phyloP scores from a whole-genome alignment of 2,888 invertebrate genomes.

The Heterodera filipjevi region DNA sequence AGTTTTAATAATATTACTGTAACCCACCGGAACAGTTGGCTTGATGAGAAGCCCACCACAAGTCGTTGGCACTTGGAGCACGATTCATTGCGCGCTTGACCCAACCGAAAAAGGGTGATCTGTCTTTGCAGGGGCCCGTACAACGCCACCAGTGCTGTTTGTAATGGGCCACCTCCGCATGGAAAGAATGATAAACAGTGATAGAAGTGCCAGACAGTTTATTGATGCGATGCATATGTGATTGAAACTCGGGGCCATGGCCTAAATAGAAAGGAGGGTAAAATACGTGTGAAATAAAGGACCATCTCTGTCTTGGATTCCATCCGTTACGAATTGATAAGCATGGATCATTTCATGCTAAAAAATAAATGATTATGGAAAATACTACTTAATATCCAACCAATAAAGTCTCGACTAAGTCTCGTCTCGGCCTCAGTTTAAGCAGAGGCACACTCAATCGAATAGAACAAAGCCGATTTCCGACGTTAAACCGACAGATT shows the following conservation, averaged over 20 bases:
- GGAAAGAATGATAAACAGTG: slow-evolving; percentile 87
- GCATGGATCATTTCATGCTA: slow-evolving; percentile 99
- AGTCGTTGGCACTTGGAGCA: slow-evolving; percentile 79
- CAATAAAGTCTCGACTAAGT: slow-evolving; percentile 92
- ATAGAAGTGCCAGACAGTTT: slow-evolving; percentile 82
- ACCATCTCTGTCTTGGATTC: slow-evolving; percentile 82
- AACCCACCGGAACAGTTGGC: slow-evolving; percentile 58
- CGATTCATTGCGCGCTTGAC: slow-evolving; percentile 85
- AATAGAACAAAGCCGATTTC: slow-evolving; percentile 79
- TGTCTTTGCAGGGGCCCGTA: slow-evolving; percentile 64
- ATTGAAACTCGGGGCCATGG: slow-evolving; percentile 79
- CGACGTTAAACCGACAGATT: slow-evolving; percentile 77
- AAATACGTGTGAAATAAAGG: slow-evolving; percentile 70
- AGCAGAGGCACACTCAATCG: slow-evolving; percentile 87
- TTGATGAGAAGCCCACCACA: slow-evolving; percentile 84
- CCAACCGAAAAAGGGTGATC: slow-evolving; percentile 83
- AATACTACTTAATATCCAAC: slow-evolving; percentile 69
- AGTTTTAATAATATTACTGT: no score
- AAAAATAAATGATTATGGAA: slow-evolving; percentile 36
- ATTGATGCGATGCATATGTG: slow-evolving; percentile 92
- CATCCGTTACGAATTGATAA: slow-evolving; percentile 84
- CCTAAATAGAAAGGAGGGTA: neutral
- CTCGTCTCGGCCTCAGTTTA: slow-evolving; percentile 87
- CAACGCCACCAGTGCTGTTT: slow-evolving; percentile 87
- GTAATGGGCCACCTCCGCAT: slow-evolving; percentile 81